Conservation (phyloP, 1,140 invertebrate species). For the Nilaparvata lugens region DNA sequence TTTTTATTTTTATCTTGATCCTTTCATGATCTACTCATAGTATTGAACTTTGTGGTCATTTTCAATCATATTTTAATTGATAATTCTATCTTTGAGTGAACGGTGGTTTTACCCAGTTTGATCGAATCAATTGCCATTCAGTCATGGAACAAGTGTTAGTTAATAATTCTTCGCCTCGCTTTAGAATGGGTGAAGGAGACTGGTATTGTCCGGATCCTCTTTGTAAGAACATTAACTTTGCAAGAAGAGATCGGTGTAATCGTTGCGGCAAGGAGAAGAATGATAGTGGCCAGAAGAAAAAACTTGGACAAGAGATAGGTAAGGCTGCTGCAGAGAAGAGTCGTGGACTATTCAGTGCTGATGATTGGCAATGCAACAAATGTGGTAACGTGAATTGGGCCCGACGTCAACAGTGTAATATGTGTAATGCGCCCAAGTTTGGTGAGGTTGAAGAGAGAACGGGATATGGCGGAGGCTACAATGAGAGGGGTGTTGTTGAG, state of each 20-base stretch:
- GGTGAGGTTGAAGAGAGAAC: constrained; percentile 73
- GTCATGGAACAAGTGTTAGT: not conserved
- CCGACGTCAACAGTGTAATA: constrained; percentile 89
- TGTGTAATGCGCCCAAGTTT: constrained; percentile 97
- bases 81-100: too few relatives aligned
- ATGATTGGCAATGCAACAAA: constrained; percentile 99
- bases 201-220: constrained; percentile 43
- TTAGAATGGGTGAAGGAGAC: constrained; percentile 38
- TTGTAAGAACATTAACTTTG: constrained; percentile 90
- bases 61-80: too few relatives aligned
- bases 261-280: constrained; percentile 62
- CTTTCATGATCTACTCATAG: too few relatives aligned
- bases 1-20: too few relatives aligned
- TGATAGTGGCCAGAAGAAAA: constrained; percentile 61
- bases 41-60: too few relatives aligned
- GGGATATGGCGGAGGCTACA: constrained; percentile 70
- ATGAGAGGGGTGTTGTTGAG: constrained; percentile 87
- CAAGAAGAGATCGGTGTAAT: constrained; percentile 80
- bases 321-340: constrained; percentile 97
- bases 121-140: not conserved
- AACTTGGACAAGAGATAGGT: constrained; percentile 93
- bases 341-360: constrained; percentile 92
- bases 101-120: too few relatives aligned
- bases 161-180: constrained; percentile 6
- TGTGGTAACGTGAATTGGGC: constrained; percentile 99